These are phyloP conservation scores for Sisyra nigra DNA, from an alignment of 2,888 invertebrate species.

Conservation along the genomic window DNA sequence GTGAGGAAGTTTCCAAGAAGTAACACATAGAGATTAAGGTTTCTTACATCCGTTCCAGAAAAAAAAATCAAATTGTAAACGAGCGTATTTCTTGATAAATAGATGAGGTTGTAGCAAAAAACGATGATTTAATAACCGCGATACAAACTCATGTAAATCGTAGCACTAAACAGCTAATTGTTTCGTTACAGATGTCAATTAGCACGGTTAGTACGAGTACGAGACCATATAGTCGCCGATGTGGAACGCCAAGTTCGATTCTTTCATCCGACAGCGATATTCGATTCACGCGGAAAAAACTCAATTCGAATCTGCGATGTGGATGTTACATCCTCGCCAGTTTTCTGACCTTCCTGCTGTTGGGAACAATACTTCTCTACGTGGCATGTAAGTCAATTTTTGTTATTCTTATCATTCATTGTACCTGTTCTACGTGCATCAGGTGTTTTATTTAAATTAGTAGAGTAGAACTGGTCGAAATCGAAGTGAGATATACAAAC, in stretches of 20 bases:
- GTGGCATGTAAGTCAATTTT: conserved; percentile 41
- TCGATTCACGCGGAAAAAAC: conserved; percentile 69
- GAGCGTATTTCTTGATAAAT: too few species aligned
- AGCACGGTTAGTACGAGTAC: conserved; percentile 29
- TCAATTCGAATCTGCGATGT: conserved; percentile 70
- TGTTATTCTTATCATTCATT: conserved; percentile 1
- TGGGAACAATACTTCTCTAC: conserved; percentile 48
- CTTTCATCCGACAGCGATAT: conserved; percentile 79
- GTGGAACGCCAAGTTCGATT: conserved; percentile 55
- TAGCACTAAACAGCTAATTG: not conserved
- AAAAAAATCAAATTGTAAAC: too few species aligned
- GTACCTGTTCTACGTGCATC: not conserved
- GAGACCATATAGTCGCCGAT: conserved; percentile 19
- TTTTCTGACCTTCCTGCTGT: conserved; percentile 61
- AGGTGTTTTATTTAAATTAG: not conserved
- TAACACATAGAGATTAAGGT: too few species aligned
- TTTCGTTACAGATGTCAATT: conserved; percentile 32
- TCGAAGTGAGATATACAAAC: too few species aligned
- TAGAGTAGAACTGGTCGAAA: not conserved
- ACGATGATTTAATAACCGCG: too few species aligned
- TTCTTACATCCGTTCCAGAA: too few species aligned
- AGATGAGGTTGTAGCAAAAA: too few species aligned
- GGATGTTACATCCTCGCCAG: conserved; percentile 78
- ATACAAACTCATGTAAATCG: too few species aligned
- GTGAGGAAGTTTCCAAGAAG: too few species aligned